Percentiles rank a stretch among this genome's conserved stretches.
Conservation (phyloP, 2,113 vertebrate genomes). For the Myodes glareolus region DNA sequence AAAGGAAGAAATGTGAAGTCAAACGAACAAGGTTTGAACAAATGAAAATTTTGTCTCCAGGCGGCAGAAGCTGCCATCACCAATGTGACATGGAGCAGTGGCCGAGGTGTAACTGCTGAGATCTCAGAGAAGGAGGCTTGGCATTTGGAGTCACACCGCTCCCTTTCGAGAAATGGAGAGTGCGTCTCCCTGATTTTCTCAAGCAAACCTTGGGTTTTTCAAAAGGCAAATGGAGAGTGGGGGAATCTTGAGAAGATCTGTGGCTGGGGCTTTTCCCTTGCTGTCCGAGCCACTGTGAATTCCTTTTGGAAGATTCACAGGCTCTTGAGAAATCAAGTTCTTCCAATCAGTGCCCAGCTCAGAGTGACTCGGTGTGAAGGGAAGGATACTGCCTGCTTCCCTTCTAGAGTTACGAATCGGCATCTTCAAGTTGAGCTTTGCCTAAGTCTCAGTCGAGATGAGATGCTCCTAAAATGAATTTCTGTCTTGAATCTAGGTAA, state of each 20-base stretch:
- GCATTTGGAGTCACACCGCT: not conserved
- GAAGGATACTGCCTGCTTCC: not conserved
- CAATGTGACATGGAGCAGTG: not conserved
- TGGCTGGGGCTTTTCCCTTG: not conserved
- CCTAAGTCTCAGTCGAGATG: not conserved
- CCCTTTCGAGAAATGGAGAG: not conserved
- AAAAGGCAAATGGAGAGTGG: not conserved
- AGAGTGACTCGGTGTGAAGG: not conserved
- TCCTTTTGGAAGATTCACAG: not conserved
- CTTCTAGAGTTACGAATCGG: not conserved
- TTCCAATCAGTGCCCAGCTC: not conserved
- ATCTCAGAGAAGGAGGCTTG: not conserved
- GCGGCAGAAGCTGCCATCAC: not conserved
- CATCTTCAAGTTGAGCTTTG: not conserved
- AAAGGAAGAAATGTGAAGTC: conserved; percentile 1
- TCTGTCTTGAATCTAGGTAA: not conserved
- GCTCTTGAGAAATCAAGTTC: not conserved
- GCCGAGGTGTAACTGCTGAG: not conserved
- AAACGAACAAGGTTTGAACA: not conserved
- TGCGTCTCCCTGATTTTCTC: not conserved
- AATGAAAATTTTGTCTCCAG: conserved; percentile 22
- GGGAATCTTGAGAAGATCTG: not conserved
- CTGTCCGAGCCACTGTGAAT: not conserved
- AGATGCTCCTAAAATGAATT: not conserved
- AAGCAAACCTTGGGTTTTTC: not conserved